Evolutionary conservation across 1,140 invertebrate species (phyloP).

Genomic region (Achroia grisella): DNA sequence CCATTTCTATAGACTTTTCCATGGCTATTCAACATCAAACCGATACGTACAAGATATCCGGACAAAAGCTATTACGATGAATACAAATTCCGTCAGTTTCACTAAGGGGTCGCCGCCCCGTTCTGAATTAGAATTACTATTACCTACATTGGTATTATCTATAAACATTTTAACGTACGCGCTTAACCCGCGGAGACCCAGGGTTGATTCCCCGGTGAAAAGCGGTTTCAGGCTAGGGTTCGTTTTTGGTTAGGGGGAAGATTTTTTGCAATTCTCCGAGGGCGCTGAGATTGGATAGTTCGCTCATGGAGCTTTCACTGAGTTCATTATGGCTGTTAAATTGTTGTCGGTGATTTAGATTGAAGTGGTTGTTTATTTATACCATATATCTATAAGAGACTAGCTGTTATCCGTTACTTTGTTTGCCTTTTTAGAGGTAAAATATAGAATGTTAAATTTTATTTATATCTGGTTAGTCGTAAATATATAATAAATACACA

Average conservation of each 20-base stretch:
- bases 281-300: conserved; percentile 45
- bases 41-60: conserved; percentile 33
- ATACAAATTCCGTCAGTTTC: conserved; percentile 40
- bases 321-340: conserved; percentile 42
- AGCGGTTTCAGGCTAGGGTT: conserved; percentile 42
- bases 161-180: conserved; percentile 68
- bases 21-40: conserved; percentile 35
- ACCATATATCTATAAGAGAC: too few species aligned
- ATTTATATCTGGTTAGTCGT: too few species aligned
- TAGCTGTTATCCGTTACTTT: too few species aligned
- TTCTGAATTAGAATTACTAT: conserved; percentile 51
- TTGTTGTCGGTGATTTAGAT: conserved; percentile 29
- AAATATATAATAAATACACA: too few species aligned
- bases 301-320: conserved; percentile 21
- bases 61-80: conserved; percentile 52
- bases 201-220: conserved; percentile 45
- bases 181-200: conserved; percentile 64
- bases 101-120: conserved; percentile 28
- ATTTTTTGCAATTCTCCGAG: conserved; percentile 52
- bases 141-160: conserved; percentile 62
- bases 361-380: conserved; percentile 9
- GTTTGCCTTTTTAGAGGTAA: too few species aligned
- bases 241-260: conserved; percentile 35
- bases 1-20: conserved; percentile 32
- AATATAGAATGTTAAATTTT: too few species aligned